Evolutionary conservation across 2,888 invertebrate species (phyloP), one percentile per base, ranked within the genome.

Genomic region (Melanostoma scalare): DNA sequence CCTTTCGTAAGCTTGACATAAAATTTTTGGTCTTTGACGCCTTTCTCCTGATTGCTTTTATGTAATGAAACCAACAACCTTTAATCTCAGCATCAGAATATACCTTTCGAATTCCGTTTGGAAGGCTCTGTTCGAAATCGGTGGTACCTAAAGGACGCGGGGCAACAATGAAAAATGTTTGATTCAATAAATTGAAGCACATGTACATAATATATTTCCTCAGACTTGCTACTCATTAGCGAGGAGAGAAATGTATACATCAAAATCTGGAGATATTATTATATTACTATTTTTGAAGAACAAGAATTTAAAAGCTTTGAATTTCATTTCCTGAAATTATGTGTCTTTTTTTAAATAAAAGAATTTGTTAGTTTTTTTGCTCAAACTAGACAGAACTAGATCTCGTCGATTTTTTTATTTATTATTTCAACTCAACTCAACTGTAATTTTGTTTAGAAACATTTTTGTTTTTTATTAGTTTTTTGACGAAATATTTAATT

Each of bases 201-300:
- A 30, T 61, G 46, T 40, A 33, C 10, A 60, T 42, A n/a, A n/a
- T n/a, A 60, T n/a, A 42, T 42, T 42, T 60, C 60, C 20, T 60
- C 60, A 3, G 60, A 60, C 61, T 61, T 46, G 8, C 61, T 61
- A 46, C 61, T 61, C 46, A 61, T 61, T 33, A 61, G 61, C 36
- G 35, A 61, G 46, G 31, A 35, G n/a, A 44, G 46, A 61, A 61
- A 61, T 9, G 42, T 40, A 58, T 58, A 58, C 31, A 58, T n/a
- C 58, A 40, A 6, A 38, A 38, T 38, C 6, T 38, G 38, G 38
- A 38, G 6, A 38, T 6, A 38, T 38, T 38, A 38, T 38, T 38
- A n/a, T n/a, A n/a, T n/a, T n/a, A n/a, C n/a, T n/a, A n/a, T n/a
- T n/a, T n/a, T n/a, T n/a, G n/a, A n/a, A n/a, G n/a, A n/a, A n/a